These are phyloP conservation scores for Parasteatoda tepidariorum DNA, from an alignment of 1,140 invertebrate genomes.

Conservation along the genomic window DNA sequence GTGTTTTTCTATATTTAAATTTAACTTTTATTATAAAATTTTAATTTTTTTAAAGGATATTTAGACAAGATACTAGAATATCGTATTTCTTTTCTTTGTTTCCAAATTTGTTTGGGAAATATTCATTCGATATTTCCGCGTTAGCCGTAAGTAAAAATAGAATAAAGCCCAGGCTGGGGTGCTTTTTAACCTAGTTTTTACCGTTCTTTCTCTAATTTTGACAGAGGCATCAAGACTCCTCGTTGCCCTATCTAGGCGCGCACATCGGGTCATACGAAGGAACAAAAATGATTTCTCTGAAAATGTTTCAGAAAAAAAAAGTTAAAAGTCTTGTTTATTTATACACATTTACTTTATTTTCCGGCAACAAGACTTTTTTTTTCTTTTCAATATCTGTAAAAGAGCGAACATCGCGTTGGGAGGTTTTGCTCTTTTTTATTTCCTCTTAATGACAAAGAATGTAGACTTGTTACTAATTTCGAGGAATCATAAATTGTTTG, in stretches of 20 bases:
- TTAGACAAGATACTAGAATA: too few species aligned
- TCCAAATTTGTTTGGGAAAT: conserved; percentile 19
- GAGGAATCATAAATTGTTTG: neutral
- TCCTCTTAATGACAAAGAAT: neutral
- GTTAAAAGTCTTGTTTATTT: conserved; percentile 5
- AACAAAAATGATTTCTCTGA: neutral
- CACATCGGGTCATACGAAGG: neutral
- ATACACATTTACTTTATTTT: neutral
- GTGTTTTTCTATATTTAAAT: too few species aligned
- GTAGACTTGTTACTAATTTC: too few species aligned
- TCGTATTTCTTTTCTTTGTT: conserved; percentile 18
- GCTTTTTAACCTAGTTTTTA: neutral
- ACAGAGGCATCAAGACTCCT: neutral
- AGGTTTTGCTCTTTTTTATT: neutral
- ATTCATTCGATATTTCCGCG: conserved; percentile 29
- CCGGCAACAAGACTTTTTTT: conserved; percentile 23
- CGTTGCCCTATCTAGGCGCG: neutral
- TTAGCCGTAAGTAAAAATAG: neutral
- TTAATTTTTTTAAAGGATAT: too few species aligned
- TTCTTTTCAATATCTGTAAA: neutral
- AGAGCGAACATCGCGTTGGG: neutral
- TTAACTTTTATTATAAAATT: too few species aligned
- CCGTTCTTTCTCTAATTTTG: neutral
- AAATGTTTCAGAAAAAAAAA: neutral
- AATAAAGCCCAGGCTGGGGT: neutral